A percentile compares a stretch with the other conserved stretches of the same genome.
Conservation (phyloP, 1,140 invertebrate genomes). For the Dryas iulia region DNA sequence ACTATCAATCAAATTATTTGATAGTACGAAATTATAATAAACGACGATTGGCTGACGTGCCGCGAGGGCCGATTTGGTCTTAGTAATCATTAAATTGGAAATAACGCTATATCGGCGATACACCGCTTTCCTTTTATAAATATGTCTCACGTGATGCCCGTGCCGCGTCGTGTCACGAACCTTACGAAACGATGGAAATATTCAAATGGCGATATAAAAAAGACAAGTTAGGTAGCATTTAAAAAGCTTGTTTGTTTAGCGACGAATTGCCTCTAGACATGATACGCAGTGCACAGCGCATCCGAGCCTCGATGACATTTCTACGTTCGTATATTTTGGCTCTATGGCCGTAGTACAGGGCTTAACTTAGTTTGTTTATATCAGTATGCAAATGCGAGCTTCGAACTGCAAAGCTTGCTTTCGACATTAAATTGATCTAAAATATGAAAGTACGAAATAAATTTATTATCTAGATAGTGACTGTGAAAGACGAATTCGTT, state of each 20-base stretch:
- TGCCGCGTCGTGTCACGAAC: constrained; percentile 75
- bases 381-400: constrained; percentile 6
- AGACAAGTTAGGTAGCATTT: constrained; percentile 79
- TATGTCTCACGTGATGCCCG: constrained; percentile 76
- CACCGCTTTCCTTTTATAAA: constrained; percentile 77
- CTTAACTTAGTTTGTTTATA: constrained; percentile 7
- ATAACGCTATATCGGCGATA: constrained; percentile 74
- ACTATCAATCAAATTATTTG: constrained; percentile 38
- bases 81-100: constrained; percentile 80
- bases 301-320: constrained; percentile 27
- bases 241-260: constrained; percentile 78
- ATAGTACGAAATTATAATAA: constrained; percentile 54
- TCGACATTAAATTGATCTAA: constrained; percentile 41
- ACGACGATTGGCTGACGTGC: constrained; percentile 60
- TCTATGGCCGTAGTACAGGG: constrained; percentile 10
- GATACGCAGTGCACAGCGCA: constrained; percentile 63
- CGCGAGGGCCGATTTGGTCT: constrained; percentile 65
- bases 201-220: constrained; percentile 79
- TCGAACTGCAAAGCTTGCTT: constrained; percentile 26
- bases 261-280: constrained; percentile 75
- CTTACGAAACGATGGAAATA: constrained; percentile 72
- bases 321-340: constrained; percentile 9
- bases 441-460: constrained; percentile 32
- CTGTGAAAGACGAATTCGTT: neutral
- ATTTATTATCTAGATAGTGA: neutral